A percentile compares a stretch with the other conserved stretches of the same genome.
Evolutionary conservation across 1,140 invertebrate genomes (phyloP).

Genomic region (Euschistus heros): DNA sequence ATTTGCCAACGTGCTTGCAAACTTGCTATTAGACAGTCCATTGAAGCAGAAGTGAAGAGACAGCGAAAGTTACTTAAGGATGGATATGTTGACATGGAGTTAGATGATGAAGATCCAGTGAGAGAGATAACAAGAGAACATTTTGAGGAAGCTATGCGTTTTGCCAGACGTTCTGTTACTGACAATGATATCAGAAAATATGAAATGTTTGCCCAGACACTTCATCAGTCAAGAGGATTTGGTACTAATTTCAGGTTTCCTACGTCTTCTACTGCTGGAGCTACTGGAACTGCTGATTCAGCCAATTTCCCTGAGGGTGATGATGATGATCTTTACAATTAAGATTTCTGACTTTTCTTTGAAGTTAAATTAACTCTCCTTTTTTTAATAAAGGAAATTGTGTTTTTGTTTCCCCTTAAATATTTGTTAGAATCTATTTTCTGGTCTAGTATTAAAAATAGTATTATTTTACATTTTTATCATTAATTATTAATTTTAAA

Average conservation of each 20-base stretch:
- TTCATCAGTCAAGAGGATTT: constrained; percentile 97
- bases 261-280: constrained; percentile 41
- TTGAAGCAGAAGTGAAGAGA: constrained; percentile 64
- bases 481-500: too few species aligned
- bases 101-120: constrained; percentile 90
- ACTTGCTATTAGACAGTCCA: constrained; percentile 92
- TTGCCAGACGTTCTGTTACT: constrained; percentile 96
- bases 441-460: too few species aligned
- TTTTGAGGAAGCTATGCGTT: constrained; percentile 99
- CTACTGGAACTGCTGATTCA: constrained; percentile 56
- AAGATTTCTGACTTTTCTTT: constrained; percentile 33
- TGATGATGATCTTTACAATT: constrained; percentile 93
- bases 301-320: constrained; percentile 71
- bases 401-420: too few species aligned
- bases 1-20: constrained; percentile 98
- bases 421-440: too few species aligned
- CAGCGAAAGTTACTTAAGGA: neutral
- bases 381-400: too few species aligned
- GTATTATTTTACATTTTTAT: too few species aligned
- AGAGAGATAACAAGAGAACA: constrained; percentile 93
- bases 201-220: constrained; percentile 99
- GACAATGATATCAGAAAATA: constrained; percentile 99
- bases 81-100: constrained; percentile 55
- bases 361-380: too few species aligned
- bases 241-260: constrained; percentile 86